Evolutionary conservation across 2,113 vertebrate genomes (phyloP).

Genomic region (Anseranas semipalmata): DNA sequence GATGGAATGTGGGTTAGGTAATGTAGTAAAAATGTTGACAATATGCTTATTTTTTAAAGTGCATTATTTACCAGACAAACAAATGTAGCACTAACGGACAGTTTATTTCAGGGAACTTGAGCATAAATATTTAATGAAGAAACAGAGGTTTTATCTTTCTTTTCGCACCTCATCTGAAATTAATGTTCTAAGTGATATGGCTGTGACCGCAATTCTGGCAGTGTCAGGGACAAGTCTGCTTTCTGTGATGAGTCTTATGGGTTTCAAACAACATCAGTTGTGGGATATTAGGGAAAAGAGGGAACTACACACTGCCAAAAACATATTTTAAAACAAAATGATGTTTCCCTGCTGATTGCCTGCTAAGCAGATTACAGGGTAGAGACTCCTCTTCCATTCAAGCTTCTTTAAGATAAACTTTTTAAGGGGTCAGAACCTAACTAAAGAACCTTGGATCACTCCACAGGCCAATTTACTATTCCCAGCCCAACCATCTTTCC

Average conservation of each 20-base stretch:
- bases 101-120: background rate
- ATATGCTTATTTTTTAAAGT: background rate
- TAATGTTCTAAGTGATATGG: background rate
- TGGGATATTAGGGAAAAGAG: background rate
- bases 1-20: background rate
- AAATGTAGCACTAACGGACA: background rate
- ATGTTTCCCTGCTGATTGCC: background rate
- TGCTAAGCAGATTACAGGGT: background rate
- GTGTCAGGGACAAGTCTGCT: background rate
- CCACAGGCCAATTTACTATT: background rate
- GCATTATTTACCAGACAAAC: background rate
- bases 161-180: conserved; percentile 12
- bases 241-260: background rate
- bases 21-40: background rate
- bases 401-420: background rate
- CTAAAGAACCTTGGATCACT: background rate
- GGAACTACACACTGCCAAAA: background rate
- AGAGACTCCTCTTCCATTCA: background rate
- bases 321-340: background rate
- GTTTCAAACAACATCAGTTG: background rate
- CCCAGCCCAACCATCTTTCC: background rate
- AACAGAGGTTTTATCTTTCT: background rate
- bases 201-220: background rate
- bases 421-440: background rate
- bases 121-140: background rate